Evolutionary conservation across 35 echinoderm and acorn worm genomes (phyloP).

Genomic region (Amphiura filiformis): DNA sequence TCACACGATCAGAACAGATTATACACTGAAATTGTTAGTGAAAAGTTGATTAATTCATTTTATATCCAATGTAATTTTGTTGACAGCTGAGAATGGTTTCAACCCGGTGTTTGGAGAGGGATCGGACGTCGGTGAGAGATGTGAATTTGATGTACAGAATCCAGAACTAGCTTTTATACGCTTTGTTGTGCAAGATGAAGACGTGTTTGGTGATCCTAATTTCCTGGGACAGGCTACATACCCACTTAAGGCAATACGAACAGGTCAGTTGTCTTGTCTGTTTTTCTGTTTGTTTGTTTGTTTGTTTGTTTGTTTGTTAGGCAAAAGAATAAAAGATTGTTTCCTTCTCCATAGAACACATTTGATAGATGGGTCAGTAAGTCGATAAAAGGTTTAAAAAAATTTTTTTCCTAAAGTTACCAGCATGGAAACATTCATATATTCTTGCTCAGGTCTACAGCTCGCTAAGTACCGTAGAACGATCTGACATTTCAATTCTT

Average conservation of each 20-base stretch:
- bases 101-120: constrained; percentile 87
- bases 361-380: neutral
- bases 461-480: no score
- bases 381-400: neutral
- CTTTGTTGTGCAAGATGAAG: constrained; percentile 92
- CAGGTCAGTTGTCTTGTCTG: constrained; percentile 52
- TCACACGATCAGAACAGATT: no score
- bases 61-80: neutral
- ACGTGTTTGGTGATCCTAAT: constrained; percentile 94
- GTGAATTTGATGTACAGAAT: constrained; percentile 88
- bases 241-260: constrained; percentile 78
- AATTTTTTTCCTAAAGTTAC: neutral
- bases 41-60: no score
- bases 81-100: constrained; percentile 95
- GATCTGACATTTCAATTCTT: no score
- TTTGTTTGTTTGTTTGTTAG: no score
- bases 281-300: no score
- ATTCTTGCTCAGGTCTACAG: no score
- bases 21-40: no score
- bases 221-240: constrained; percentile 88
- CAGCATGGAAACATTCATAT: no score
- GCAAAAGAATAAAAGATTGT: neutral
- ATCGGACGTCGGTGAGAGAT: constrained; percentile 86
- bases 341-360: neutral
- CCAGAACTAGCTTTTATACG: constrained; percentile 84